Evolutionary conservation across 1,140 invertebrate genomes (phyloP), one percentile per base, ranked within the genome.

Genomic region (Drosophila azteca): DNA sequence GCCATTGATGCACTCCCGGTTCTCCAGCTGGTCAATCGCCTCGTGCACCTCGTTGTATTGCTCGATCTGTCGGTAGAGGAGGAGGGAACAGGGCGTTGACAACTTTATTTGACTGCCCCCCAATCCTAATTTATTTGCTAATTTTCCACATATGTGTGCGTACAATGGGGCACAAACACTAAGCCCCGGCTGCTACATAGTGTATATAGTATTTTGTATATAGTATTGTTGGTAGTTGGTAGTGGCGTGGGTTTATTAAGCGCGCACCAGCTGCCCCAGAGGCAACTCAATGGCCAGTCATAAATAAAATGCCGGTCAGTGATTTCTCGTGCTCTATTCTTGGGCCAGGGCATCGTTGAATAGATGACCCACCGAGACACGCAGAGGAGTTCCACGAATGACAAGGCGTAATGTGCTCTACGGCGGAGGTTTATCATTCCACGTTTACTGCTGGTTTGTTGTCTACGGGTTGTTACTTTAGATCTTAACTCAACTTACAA

Each of bases 1-100:
- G 26, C 92, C 92, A 24, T 94, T 94, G 79, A 96, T 93, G 64
- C 72, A 83, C 20, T 82, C 61, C 13, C 73, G 55, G 50, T 57
- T 72, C 13, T 87, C 75, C 44, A 54, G 54, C 55, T 88, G 90
- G 29, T 91, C 90, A 31, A 91, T 87, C 24, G 43, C 51, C 4
- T 91, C 90, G 53, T 91, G 91, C 24, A 91, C 62, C 39, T 91
- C 83, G 51, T 79, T 90, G 50, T 91, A 91, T 53, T 77, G 77
- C 54, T 91, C 90, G 74, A 91, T 91, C 90, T 91, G 69, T 26
- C 9, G 41, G 45, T 41, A 29, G 20, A 29, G 20, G 24, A 13
- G 6, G 39, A 15, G 24, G 51, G 7, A 46, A 20, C 29, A 26
- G 43, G 35, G 46, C 50, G 53, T 52, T 80, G 74, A 85, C 77